phyloP scores from a whole-genome alignment of 2,113 vertebrate genomes.

The Erpornis zantholeuca region DNA sequence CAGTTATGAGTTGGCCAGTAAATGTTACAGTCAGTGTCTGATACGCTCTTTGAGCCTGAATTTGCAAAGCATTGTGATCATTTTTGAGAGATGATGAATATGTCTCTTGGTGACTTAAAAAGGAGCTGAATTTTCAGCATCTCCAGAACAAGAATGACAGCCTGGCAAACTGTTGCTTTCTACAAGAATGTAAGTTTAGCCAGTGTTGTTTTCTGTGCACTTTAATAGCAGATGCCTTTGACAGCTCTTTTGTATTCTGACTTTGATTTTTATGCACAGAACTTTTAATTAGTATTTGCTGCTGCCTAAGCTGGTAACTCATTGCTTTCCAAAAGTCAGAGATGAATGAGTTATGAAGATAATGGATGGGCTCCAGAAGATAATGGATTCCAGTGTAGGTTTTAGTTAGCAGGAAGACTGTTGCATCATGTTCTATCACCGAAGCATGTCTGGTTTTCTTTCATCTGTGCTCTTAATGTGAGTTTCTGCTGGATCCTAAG shows the following conservation, averaged over 20 bases:
- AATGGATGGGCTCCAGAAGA: not conserved
- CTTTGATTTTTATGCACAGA: not conserved
- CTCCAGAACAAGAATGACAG: not conserved
- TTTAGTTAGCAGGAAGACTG: not conserved
- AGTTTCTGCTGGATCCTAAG: not conserved
- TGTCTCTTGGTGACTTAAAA: not conserved
- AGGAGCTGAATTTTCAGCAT: not conserved
- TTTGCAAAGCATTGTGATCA: not conserved
- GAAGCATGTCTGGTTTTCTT: not conserved
- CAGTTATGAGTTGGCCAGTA: constrained; percentile 8
- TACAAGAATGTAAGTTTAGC: not conserved
- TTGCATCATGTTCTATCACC: not conserved
- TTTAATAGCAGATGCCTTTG: not conserved
- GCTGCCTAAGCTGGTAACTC: not conserved
- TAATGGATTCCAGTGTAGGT: not conserved
- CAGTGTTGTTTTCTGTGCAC: not conserved
- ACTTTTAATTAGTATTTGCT: not conserved
- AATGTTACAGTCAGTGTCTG: not conserved
- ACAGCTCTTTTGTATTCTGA: not conserved
- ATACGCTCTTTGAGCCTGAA: constrained; percentile 14
- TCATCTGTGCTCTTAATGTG: not conserved
- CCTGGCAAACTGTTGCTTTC: not conserved
- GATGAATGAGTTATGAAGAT: not conserved
- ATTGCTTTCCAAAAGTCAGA: not conserved
- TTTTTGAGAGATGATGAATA: not conserved